phyloP scores from a whole-genome alignment of 2,113 vertebrate genomes.

The Laticauda laticaudata region DNA sequence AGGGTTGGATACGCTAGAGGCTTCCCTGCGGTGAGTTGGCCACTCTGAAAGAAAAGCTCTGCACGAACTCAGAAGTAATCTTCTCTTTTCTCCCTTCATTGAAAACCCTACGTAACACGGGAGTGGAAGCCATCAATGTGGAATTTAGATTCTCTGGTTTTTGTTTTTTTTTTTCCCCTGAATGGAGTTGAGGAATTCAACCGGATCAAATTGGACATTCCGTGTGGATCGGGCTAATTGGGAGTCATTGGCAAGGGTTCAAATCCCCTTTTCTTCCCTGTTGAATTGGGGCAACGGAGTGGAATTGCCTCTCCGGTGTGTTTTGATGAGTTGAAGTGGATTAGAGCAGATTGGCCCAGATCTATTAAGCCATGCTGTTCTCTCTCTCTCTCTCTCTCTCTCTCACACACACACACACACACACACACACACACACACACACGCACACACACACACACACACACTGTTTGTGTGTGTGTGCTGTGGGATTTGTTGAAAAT shows the following conservation, averaged over 20 bases:
- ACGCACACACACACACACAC: no score
- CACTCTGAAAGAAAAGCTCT: background rate
- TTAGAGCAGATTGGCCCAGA: background rate
- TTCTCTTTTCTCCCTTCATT: background rate
- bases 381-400: background rate
- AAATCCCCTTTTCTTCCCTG: background rate
- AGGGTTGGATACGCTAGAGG: background rate
- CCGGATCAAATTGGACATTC: background rate
- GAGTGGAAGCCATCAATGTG: background rate
- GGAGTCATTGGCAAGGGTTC: background rate
- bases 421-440: no score
- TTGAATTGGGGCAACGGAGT: background rate
- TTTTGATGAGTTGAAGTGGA: background rate
- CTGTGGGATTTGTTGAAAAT: background rate
- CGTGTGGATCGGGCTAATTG: background rate
- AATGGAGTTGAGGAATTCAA: background rate
- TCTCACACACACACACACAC: no score
- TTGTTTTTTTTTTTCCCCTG: background rate
- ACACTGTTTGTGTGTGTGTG: no score
- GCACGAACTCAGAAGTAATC: conserved; percentile 1
- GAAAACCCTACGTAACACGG: background rate
- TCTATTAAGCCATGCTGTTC: background rate
- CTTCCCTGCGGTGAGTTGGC: background rate
- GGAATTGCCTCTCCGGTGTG: background rate
- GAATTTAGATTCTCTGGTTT: background rate